Percentiles rank a stretch among this genome's conserved stretches.
Conservation (phyloP, 2,797 vertebrate genomes). For the Thaleichthys pacificus region DNA sequence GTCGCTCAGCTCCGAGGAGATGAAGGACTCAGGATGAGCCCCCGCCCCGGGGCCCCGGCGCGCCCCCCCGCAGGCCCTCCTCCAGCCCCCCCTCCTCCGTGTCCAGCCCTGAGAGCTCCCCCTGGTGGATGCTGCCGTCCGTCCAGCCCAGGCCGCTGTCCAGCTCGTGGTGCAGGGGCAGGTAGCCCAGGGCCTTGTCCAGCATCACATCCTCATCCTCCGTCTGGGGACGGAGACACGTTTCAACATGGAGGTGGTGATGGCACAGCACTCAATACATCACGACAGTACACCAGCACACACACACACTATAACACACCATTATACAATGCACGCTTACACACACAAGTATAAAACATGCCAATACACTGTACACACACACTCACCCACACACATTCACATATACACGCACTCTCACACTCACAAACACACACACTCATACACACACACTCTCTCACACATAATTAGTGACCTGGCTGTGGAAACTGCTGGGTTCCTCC, state of each 20-base stretch:
- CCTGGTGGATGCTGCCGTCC: conserved; percentile 75
- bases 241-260: not conserved
- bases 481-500: conserved; percentile 71
- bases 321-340: no score
- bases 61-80: conserved; percentile 47
- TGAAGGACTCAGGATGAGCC: conserved; percentile 72
- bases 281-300: not conserved
- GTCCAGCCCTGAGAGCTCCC: conserved; percentile 76
- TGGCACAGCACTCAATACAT: not conserved
- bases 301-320: not conserved
- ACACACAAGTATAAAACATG: no score
- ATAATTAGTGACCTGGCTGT: conserved; percentile 58
- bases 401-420: conserved; percentile 19
- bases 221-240: conserved; percentile 55
- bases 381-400: no score
- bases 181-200: conserved; percentile 65
- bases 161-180: conserved; percentile 74
- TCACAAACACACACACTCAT: conserved; percentile 8
- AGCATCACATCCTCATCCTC: conserved; percentile 74
- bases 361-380: not conserved
- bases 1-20: conserved; percentile 75
- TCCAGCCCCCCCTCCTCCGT: conserved; percentile 75
- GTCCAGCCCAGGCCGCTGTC: conserved; percentile 80
- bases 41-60: not conserved
- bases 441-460: conserved; percentile 7